Evolutionary conservation across 2,888 invertebrate species (phyloP).

Genomic region (Drosophila borborema): DNA sequence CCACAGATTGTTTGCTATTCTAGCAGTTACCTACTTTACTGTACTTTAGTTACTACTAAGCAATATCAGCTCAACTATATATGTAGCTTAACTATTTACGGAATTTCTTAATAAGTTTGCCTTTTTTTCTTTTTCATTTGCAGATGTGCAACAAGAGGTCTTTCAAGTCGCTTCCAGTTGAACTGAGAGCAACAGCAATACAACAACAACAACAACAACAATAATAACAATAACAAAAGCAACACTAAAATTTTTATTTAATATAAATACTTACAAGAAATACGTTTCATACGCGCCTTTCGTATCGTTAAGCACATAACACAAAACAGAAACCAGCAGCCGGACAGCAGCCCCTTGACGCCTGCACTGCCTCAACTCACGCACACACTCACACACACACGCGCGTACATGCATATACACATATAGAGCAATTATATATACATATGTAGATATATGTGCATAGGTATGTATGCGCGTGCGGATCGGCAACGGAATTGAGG

Average conservation of each 20-base stretch:
- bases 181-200: conserved; percentile 30
- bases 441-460: neutral
- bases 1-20: neutral
- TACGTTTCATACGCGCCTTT: conserved; percentile 35
- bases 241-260: conserved; percentile 61
- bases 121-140: conserved; percentile 16
- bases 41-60: neutral
- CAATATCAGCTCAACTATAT: neutral
- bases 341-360: conserved; percentile 7
- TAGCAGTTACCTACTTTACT: neutral
- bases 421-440: neutral
- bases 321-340: conserved; percentile 63
- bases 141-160: conserved; percentile 62
- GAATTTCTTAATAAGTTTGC: neutral
- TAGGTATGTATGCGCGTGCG: conserved; percentile 5
- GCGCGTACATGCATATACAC: neutral
- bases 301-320: conserved; percentile 51
- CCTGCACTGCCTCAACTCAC: neutral
- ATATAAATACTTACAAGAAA: conserved; percentile 61
- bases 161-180: conserved; percentile 47
- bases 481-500: conserved; percentile 19
- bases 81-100: neutral
- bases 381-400: conserved; percentile 2
- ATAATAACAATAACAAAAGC: conserved; percentile 6
- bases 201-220: conserved; percentile 19